Base-by-base conservation (phyloP, 2,797 vertebrate species). In the Glyptemys insculpta region DNA sequence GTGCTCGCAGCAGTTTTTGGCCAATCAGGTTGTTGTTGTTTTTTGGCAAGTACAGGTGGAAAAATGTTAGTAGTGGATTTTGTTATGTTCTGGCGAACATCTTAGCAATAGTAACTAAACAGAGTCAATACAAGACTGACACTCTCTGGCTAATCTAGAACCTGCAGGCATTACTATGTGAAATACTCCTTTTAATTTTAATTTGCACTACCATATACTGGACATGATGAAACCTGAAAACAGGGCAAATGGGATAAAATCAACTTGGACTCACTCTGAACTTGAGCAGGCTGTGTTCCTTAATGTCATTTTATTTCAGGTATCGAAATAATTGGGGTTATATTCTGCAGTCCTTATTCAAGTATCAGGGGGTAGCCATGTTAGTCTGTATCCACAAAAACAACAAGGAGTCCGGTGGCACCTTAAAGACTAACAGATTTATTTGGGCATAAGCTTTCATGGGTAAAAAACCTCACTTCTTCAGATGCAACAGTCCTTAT, bases 81-180 rank as follows among this genome's bases (percentile, higher is more conserved):
- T 81, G 47, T 91, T 83, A 6, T 31, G 49, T 2, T 59, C 16
- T 79, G 3, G 25, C 79, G 80, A 94, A 54, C 27, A 53, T 3
- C 3, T n/a, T 44, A 14, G 37, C 29, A 9, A 79, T 6, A 74
- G 7, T 49, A 56, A 81, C 18, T 78, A 34, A 9, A 82, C 91
- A 76, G 83, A 47, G 27, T 81, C 62, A 65, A 44, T 94, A 49
- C 97, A 96, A 97, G 94, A 83, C 95, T 97, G 97, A 97, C 97
- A 96, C 95, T 97, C 72, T n/a, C 94, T 96, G 97, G 95, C 65
- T 93, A 18, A 23, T 49, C 10, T 15, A 49, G 84, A 91, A 15
- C 37, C 87, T 92, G 85, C 96, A 94, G 57, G 47, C 21, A 27
- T 82, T 37, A n/a, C 1, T 79, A 11, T 16, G 10, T 74, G 79